These are phyloP conservation scores for Catocala nupta DNA, from an alignment of 2,888 invertebrate genomes.

Conservation along the genomic window DNA sequence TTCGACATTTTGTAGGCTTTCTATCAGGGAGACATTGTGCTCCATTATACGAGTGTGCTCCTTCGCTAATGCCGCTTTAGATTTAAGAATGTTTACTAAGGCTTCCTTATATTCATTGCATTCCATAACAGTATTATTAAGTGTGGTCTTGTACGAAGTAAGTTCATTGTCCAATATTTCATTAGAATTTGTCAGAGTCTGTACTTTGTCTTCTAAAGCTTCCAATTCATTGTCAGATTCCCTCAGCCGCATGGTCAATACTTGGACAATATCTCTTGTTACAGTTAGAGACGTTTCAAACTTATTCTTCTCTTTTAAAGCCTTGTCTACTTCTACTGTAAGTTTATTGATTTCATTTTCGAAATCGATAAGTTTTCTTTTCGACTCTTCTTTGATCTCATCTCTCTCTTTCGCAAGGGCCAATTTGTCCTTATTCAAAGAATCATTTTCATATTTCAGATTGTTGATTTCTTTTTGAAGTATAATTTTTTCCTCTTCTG, in stretches of 20 bases:
- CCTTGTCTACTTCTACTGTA: conserved; percentile 77
- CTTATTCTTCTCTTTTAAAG: conserved; percentile 83
- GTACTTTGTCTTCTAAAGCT: conserved; percentile 80
- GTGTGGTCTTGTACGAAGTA: conserved; percentile 67
- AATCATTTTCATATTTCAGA: conserved; percentile 69
- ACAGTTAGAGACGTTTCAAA: conserved; percentile 88
- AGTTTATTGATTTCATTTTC: conserved; percentile 80
- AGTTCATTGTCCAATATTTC: conserved; percentile 75
- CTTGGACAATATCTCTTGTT: conserved; percentile 87
- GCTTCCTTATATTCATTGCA: conserved; percentile 84
- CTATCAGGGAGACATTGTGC: conserved; percentile 80
- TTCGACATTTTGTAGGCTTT: conserved; percentile 82
- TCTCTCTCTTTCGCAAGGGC: conserved; percentile 64
- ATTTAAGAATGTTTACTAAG: conserved; percentile 79
- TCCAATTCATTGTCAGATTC: conserved; percentile 88
- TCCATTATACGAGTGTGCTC: conserved; percentile 84
- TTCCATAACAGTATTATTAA: conserved; percentile 74
- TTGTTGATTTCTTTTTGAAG: conserved; percentile 68
- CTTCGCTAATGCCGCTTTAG: conserved; percentile 79
- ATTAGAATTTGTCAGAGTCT: conserved; percentile 68
- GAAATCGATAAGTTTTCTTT: conserved; percentile 72
- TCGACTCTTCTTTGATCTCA: conserved; percentile 72
- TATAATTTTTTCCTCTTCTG: conserved; percentile 68
- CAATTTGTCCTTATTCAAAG: conserved; percentile 63
- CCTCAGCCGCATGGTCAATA: conserved; percentile 85